Evolutionary conservation across 2,888 invertebrate genomes (phyloP).

Genomic region (Diarsia rubi): DNA sequence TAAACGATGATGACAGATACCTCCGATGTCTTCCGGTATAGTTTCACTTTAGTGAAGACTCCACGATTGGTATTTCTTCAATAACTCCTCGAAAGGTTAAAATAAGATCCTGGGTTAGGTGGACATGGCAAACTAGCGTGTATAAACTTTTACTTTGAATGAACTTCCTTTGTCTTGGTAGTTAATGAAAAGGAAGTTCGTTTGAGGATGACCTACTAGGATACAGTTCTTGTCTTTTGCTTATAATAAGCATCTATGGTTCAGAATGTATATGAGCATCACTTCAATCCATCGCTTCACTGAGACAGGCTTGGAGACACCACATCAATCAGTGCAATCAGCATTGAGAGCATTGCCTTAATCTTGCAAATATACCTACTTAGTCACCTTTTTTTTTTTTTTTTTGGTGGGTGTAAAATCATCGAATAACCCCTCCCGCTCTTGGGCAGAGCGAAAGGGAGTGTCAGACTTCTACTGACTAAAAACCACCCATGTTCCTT

Average conservation of each 20-base stretch:
- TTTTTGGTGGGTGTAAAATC: too few species aligned
- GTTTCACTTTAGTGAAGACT: background rate
- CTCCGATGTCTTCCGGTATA: background rate
- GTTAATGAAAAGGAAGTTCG: background rate
- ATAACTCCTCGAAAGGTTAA: background rate
- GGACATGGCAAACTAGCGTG: background rate
- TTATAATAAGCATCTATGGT: too few species aligned
- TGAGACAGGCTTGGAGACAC: background rate
- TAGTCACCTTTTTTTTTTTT: too few species aligned
- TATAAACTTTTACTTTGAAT: background rate
- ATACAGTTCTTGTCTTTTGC: background rate
- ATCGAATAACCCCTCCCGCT: too few species aligned
- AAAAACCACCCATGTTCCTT: too few species aligned
- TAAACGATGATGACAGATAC: background rate
- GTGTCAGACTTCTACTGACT: too few species aligned
- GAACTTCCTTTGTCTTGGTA: background rate
- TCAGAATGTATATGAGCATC: background rate
- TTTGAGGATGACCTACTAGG: background rate
- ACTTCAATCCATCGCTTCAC: too few species aligned
- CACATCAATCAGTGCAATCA: background rate
- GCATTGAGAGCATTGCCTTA: background rate
- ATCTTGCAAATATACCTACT: background rate
- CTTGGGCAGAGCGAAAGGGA: too few species aligned
- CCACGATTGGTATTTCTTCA: background rate
- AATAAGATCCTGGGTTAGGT: background rate